Evolutionary conservation across 2,113 vertebrate genomes (phyloP).

Genomic region (Anoplopoma fimbria): DNA sequence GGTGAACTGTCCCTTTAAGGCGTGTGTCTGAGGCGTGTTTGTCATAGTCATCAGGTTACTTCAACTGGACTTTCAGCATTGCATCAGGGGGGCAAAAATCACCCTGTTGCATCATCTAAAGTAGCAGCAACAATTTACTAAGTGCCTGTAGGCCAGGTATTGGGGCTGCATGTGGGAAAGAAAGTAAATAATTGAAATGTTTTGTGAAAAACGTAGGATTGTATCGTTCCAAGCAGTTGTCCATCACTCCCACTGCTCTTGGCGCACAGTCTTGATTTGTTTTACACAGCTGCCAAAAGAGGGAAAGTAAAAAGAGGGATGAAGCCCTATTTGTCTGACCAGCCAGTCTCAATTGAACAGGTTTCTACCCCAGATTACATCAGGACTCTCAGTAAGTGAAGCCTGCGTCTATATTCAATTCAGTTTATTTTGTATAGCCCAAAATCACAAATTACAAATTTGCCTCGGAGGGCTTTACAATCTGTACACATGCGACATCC

Average conservation of each 20-base stretch:
- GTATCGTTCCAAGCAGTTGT: constrained; percentile 25
- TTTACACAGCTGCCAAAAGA: constrained; percentile 40
- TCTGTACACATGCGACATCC: no score
- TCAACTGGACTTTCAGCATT: constrained; percentile 31
- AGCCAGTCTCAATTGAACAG: constrained; percentile 16
- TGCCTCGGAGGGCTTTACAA: no score
- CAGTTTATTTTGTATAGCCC: no score
- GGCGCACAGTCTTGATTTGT: constrained; percentile 30
- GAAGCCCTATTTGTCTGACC: constrained; percentile 31
- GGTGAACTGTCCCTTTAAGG: neutral
- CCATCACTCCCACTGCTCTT: constrained; percentile 33
- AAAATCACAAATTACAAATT: no score
- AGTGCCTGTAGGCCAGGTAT: constrained; percentile 35
- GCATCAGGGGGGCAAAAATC: constrained; percentile 35
- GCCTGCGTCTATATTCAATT: constrained; percentile 16
- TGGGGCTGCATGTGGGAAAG: constrained; percentile 19
- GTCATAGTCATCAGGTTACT: constrained; percentile 18
- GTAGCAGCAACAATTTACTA: constrained; percentile 41
- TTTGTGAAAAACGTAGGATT: constrained; percentile 34
- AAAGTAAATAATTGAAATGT: constrained; percentile 62
- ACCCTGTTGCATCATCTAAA: constrained; percentile 55
- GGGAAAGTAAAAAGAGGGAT: constrained; percentile 24
- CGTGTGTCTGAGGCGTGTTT: neutral
- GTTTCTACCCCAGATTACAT: constrained; percentile 41
- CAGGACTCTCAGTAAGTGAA: constrained; percentile 13